Conservation (phyloP, 2,888 invertebrate species). For the Apamea sordens region DNA sequence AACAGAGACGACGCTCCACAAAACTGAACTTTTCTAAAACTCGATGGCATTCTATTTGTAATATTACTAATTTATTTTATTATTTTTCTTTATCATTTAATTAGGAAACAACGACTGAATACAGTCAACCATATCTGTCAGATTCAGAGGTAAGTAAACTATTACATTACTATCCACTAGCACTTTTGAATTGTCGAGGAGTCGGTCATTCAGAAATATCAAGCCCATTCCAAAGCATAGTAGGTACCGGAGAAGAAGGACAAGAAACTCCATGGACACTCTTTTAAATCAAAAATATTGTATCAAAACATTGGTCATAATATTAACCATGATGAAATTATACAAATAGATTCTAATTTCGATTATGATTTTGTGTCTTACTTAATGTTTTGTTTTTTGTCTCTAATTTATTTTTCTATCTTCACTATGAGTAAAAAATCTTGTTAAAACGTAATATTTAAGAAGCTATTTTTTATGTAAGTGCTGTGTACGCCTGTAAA, state of each 20-base stretch:
- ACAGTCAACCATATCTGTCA: background rate
- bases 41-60: background rate
- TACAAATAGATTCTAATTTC: background rate
- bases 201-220: background rate
- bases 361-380: too few species aligned
- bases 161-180: background rate
- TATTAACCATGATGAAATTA: background rate
- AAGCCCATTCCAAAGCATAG: background rate
- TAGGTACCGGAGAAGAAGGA: background rate
- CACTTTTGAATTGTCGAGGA: background rate
- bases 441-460: too few species aligned
- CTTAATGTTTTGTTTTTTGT: too few species aligned
- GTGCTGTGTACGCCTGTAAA: too few species aligned
- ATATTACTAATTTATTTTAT: background rate
- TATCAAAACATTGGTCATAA: background rate
- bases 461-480: too few species aligned
- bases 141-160: conserved; percentile 16
- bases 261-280: background rate
- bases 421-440: too few species aligned
- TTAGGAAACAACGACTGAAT: background rate
- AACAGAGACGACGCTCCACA: background rate
- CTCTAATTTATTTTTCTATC: too few species aligned
- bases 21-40: background rate
- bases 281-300: background rate
- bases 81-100: background rate